A percentile compares a stretch with the other conserved stretches of the same genome.
Conservation (phyloP, 2,888 invertebrate species). For the Lithophane ornitopus region DNA sequence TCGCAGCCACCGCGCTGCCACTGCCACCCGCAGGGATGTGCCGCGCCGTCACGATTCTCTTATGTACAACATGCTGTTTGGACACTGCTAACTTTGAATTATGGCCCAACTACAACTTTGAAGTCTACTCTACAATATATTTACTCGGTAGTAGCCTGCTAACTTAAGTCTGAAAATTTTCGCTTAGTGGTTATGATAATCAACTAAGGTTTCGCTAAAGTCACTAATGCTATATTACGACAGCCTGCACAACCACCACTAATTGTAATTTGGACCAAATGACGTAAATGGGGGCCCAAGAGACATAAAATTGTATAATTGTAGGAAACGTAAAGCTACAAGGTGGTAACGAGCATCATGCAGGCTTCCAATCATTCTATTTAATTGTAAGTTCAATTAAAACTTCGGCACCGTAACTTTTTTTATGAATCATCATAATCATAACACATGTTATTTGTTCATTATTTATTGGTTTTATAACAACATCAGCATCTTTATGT, state of each 20-base stretch:
- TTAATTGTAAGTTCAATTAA: slow-evolving; percentile 46
- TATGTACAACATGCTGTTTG: slow-evolving; percentile 70
- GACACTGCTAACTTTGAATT: slow-evolving; percentile 70
- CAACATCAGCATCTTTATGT: background rate
- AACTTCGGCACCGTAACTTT: slow-evolving; percentile 5
- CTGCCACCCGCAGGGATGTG: slow-evolving; percentile 81
- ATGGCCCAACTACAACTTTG: slow-evolving; percentile 39
- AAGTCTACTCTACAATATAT: slow-evolving; percentile 7
- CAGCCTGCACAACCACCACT: background rate
- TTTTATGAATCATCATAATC: slow-evolving; percentile 22
- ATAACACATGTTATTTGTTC: slow-evolving; percentile 18
- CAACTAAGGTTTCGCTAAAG: slow-evolving; percentile 4
- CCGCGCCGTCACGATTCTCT: slow-evolving; percentile 70
- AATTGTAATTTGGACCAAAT: slow-evolving; percentile 20
- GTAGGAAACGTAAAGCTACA: slow-evolving; percentile 14
- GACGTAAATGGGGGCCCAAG: slow-evolving; percentile 20
- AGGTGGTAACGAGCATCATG: slow-evolving; percentile 30
- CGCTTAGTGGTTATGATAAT: background rate
- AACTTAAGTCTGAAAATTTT: slow-evolving; percentile 18
- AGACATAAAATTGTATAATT: slow-evolving; percentile 27
- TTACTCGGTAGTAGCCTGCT: slow-evolving; percentile 3
- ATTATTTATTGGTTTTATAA: background rate
- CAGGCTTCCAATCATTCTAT: slow-evolving; percentile 29
- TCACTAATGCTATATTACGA: background rate
- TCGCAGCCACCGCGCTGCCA: slow-evolving; percentile 78